Base-by-base conservation (phyloP, 2,888 invertebrate species). In the Rugalucina vietnamica region DNA sequence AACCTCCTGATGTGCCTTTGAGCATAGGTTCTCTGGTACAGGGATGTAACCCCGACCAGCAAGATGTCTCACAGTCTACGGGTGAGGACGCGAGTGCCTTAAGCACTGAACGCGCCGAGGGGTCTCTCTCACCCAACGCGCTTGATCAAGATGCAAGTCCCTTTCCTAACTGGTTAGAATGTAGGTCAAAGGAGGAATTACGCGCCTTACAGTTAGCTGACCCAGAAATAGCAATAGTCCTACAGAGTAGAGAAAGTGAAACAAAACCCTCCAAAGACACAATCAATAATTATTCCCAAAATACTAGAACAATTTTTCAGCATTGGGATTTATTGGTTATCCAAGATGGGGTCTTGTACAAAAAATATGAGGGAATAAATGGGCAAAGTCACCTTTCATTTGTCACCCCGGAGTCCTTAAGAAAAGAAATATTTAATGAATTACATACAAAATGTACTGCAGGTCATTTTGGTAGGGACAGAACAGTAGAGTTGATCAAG, bases 381-480 rank as follows among this genome's bases (percentile, higher is more conserved):
- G 39, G 29, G 14, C 32, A 72, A 73, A 14, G 10, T 14, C 29
- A 43, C 14, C 73, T 65, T 0, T 70, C 76, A 24, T 43, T 86
- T n/a, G 74, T 88, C 0, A 79, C 80, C 3, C 86, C 88, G 1
- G 1, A 37, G n/a, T 2, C 34, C 8, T 14, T 88, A 21, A 39
- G 83, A n/a, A 43, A 57, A 18, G 21, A 71, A 18, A 83, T 84
- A 32, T 82, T 86, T 36, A 21, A 80, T 1, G 60, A 86, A 36
- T 50, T 84, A 37, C 86, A 88, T 54, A 18, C 21, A n/a, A 74
- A 29, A 39, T 39, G 70, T 14, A 84, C 76, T 36, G 84, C 82
- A 36, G 82, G 79, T 50, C 88, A 86, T 73, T 78, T 86, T 29
- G 86, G 88, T n/a, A n/a, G 85, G 27, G 82, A 88, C 37, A 72